Evolutionary conservation across 2,113 vertebrate genomes (phyloP), one percentile per base, ranked within the genome.

Genomic region (Entosphenus tridentatus): DNA sequence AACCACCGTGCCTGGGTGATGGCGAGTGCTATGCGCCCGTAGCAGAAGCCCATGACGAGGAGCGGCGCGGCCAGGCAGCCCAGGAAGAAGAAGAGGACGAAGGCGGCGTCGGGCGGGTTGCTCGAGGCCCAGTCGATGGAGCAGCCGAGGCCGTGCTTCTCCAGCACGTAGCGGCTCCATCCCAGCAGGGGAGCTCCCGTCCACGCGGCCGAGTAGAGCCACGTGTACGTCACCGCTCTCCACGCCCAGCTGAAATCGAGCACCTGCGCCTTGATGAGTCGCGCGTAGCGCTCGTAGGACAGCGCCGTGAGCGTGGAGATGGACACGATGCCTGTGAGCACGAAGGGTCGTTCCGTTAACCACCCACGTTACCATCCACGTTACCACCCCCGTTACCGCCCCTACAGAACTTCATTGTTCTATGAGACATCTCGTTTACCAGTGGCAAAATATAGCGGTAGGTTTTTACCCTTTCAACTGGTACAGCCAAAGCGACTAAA

Each of bases 161-260:
- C 88, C 75, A 90, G 73, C 0, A 81, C 86, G 73, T 93, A 93
- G 74, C 84, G 86, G 79, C 90, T 92, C 86, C 89, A 95, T 14
- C 87, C 92, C 67, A 96, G 74, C 57, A 96, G 80, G 68, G 89
- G 89, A 0, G 86, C 85, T 69, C 84, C 87, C 1, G 86, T 86
- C 92, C 88, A 91, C n/a, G 77, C 87, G 74, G 89, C 74, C 0
- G 89, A 91, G 77, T 90, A 95, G 8, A 97, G 78, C 88, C 89
- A 97, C 74, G 89, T 86, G 74, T 87, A 88, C 0, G 78, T 81
- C 57, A 95, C 82, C 74, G 85, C 85, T 67, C 83, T 77, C 88
- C 87, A 88, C 12, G 81, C 82, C 90, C 87, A 93, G 67, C 84
- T 79, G 73, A 91, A 90, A 74, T 86, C 83, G 74, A 91, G 79